Conservation (phyloP, 2,797 vertebrate genomes). For the Benthosema pterotum region DNA sequence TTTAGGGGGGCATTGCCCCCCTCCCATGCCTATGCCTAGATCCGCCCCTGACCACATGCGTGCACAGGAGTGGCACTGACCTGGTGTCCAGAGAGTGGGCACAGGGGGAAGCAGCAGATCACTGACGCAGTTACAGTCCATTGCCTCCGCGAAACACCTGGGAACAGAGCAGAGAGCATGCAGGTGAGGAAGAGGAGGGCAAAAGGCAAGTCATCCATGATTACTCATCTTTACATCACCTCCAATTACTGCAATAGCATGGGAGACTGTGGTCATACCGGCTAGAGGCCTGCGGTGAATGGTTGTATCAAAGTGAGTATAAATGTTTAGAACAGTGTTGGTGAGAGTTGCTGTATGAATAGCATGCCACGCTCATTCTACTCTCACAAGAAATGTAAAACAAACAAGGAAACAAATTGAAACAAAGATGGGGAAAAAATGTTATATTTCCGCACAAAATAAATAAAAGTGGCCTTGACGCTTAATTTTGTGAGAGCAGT, state of each 20-base stretch:
- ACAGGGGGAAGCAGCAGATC: slow-evolving; percentile 91
- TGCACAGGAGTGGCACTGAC: slow-evolving; percentile 67
- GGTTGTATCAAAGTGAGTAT: no score
- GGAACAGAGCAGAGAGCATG: slow-evolving; percentile 20
- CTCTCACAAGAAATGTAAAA: background rate
- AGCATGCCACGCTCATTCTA: background rate
- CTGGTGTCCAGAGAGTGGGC: slow-evolving; percentile 93
- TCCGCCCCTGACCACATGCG: no score
- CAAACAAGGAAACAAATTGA: background rate
- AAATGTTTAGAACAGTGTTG: background rate
- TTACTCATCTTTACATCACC: background rate
- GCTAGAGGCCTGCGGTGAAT: no score
- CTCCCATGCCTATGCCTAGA: no score
- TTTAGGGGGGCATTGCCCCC: no score
- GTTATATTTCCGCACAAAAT: background rate
- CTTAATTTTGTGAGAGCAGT: slow-evolving; percentile 33
- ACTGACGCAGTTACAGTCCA: slow-evolving; percentile 96
- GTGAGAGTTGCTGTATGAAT: background rate
- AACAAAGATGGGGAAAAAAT: background rate
- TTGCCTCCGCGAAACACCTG: slow-evolving; percentile 81
- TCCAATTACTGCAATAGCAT: no score
- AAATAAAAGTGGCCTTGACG: background rate
- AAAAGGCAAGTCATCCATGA: background rate
- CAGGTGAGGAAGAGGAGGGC: background rate
- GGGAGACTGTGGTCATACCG: no score